phyloP scores from a whole-genome alignment of 2,888 invertebrate genomes.

The Cetonia aurata region DNA sequence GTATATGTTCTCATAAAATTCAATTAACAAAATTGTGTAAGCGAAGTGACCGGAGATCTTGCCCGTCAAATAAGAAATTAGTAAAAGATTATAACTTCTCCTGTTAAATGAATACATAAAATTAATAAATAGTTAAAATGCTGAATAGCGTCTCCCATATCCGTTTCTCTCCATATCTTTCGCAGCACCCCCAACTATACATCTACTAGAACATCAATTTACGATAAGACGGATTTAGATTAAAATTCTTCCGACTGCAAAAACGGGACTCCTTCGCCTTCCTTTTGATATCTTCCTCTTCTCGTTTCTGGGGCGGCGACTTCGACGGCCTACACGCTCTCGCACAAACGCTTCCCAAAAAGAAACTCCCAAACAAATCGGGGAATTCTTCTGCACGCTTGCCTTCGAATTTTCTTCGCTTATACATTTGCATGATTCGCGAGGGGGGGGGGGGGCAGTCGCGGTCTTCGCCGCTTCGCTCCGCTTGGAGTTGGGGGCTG shows the following conservation, averaged over 20 bases:
- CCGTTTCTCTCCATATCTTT: no score
- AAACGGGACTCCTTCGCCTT: slow-evolving; percentile 13
- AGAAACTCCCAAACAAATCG: slow-evolving; percentile 34
- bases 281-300: slow-evolving; percentile 28
- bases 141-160: no score
- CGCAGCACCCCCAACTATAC: no score
- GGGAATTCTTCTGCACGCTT: slow-evolving; percentile 38
- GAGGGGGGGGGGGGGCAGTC: slow-evolving; percentile 1
- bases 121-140: no score
- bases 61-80: no score
- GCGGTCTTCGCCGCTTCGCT: slow-evolving; percentile 14
- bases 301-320: background rate
- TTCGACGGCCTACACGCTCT: slow-evolving; percentile 9
- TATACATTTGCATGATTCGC: slow-evolving; percentile 36
- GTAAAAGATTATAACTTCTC: no score
- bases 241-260: slow-evolving; percentile 23
- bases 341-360: slow-evolving; percentile 11
- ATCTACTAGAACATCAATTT: no score
- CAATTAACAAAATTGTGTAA: no score
- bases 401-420: slow-evolving; percentile 34
- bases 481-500: background rate
- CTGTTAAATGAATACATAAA: no score
- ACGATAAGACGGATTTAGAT: slow-evolving; percentile 7
- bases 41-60: no score
- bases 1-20: no score